phyloP scores from a whole-genome alignment of 2,113 vertebrate species.

The Triplophysa rosa region DNA sequence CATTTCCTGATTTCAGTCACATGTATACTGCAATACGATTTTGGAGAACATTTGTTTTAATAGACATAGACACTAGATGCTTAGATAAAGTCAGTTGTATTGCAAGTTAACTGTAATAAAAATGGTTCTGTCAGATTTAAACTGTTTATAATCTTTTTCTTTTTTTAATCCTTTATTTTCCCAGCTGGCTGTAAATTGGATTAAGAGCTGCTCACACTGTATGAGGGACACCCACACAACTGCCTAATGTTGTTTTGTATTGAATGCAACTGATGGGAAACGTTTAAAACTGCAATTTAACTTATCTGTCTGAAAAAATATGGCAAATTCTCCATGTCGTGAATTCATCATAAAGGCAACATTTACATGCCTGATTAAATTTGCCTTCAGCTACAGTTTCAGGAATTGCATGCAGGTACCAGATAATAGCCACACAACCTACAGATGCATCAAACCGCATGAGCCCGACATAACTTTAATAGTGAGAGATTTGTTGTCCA shows the following conservation, averaged over 20 bases:
- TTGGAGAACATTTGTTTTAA: background rate
- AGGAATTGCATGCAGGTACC: constrained; percentile 72
- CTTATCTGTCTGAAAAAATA: constrained; percentile 35
- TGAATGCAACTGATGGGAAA: background rate
- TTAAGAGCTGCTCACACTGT: background rate
- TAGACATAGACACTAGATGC: background rate
- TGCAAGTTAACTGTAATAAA: background rate
- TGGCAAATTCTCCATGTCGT: constrained; percentile 47
- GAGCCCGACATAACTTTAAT: constrained; percentile 47
- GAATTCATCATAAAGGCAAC: constrained; percentile 38
- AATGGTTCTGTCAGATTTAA: background rate
- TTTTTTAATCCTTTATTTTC: constrained; percentile 17
- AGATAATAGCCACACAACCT: constrained; percentile 25
- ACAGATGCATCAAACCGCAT: constrained; percentile 66
- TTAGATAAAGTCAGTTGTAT: too few relatives aligned
- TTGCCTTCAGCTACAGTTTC: constrained; percentile 70
- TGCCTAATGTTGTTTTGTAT: too few relatives aligned
- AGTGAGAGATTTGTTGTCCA: constrained; percentile 62
- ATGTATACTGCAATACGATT: background rate
- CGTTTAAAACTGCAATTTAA: background rate
- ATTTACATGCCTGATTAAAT: constrained; percentile 50
- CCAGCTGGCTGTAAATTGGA: constrained; percentile 8
- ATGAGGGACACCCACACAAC: background rate
- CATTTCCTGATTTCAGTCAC: background rate
- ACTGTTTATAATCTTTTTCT: background rate